Base-by-base conservation (phyloP, 2,113 vertebrate species). In the Eolophus roseicapilla region DNA sequence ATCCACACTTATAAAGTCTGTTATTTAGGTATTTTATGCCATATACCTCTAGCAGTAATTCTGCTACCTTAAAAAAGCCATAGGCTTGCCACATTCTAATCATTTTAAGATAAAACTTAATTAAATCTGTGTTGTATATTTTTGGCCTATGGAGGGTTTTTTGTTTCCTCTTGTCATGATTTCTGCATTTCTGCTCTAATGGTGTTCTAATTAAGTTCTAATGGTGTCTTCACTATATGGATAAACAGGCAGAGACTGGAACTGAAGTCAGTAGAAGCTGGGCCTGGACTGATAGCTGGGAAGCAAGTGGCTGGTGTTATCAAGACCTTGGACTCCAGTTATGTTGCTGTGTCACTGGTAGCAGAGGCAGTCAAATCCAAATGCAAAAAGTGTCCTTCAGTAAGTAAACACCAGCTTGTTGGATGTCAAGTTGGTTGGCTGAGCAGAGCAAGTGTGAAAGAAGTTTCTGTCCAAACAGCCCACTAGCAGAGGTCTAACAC, bases 371-470 rank as follows among this genome's bases (percentile, higher is more conserved):
- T 97, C 92, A 98, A 98, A 95, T 86, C 95, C 0, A 27, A 97
- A 60, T 99, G 99, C 96, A 99, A 98, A 80, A 97, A 97, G 24
- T 99, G 99, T 86, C 99, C 98, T 70, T 98, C 98, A 35, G 99
- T 99, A 96, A 98, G 99, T 98, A 94, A 96, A 75, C 43, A 41
- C 24, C 8, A 39, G 24, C 43, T 74, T 3, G 2, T 13, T 44
- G 64, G 39, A 33, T 1, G 1, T 55, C 47, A 37, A 20, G 25
- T 25, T 3, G 2, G 37, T 43, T 55, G 57, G 39, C 50, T 88
- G 80, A 68, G 76, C 31, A 69, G n/a, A 47, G 41, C 10, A 78
- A 85, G n/a, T 11, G 11, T 39, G 63, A 62, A 70, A 41, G 49
- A 74, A 28, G 35, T 62, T 92, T 86, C 44, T 70, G 31, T 73